Conservation (phyloP, 1,140 invertebrate genomes). For the Sitodiplosis mosellana region DNA sequence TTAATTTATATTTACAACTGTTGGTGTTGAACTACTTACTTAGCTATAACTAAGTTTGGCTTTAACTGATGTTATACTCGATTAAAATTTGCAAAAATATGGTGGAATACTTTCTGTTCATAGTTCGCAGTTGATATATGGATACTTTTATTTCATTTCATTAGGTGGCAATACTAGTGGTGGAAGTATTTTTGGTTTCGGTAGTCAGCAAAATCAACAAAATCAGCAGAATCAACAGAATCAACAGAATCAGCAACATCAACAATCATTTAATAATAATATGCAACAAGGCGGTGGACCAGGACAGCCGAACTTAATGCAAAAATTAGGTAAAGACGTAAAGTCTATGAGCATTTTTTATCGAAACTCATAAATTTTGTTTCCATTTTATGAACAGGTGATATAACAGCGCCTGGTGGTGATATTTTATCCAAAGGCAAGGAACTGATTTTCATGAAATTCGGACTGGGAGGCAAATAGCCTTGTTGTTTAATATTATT, state of each 20-base stretch:
- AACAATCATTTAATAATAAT: conserved; percentile 3
- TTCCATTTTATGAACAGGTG: too few relatives aligned
- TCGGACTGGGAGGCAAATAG: conserved; percentile 65
- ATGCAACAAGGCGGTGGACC: conserved; percentile 9
- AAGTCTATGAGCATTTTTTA: too few relatives aligned
- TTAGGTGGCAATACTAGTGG: conserved; percentile 1
- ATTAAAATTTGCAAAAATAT: too few relatives aligned
- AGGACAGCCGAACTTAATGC: conserved; percentile 14
- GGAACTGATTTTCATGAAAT: conserved; percentile 81
- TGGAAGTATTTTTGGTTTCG: conserved; percentile 11
- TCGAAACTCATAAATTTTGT: too few relatives aligned
- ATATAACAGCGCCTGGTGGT: conserved; percentile 61
- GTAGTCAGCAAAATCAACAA: conserved; percentile 15
- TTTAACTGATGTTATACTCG: too few relatives aligned
- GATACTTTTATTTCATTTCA: too few relatives aligned
- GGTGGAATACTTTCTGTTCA: too few relatives aligned
- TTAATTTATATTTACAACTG: too few relatives aligned
- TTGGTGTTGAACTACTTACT: too few relatives aligned
- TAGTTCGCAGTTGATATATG: too few relatives aligned
- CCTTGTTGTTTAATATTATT: conserved; percentile 11
- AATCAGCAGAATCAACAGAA: conserved; percentile 10
- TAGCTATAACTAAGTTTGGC: too few relatives aligned
- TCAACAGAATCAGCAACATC: conserved; percentile 10
- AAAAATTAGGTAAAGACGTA: conserved; percentile 14
- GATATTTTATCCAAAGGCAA: conserved; percentile 77